These are phyloP conservation scores for Antheraea assamensis DNA, from an alignment of 2,888 invertebrate genomes.

Conservation along the genomic window DNA sequence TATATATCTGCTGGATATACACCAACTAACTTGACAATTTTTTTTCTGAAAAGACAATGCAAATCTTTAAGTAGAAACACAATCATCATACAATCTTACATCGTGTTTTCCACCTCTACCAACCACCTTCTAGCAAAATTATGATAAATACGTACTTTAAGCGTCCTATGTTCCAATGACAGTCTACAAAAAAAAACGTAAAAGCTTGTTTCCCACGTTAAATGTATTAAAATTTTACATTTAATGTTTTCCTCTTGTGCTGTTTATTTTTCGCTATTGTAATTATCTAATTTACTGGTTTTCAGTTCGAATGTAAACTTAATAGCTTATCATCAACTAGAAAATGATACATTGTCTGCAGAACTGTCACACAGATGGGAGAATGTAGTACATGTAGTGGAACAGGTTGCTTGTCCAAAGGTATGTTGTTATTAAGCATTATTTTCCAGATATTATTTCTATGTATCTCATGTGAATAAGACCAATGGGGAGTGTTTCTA, in stretches of 20 bases:
- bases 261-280: background rate
- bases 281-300: slow-evolving; percentile 19
- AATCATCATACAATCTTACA: too few species aligned
- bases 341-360: slow-evolving; percentile 93
- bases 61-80: too few species aligned
- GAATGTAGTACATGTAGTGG: slow-evolving; percentile 88
- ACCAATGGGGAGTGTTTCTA: background rate
- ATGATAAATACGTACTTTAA: background rate
- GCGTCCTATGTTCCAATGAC: too few species aligned
- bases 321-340: slow-evolving; percentile 91
- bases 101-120: too few species aligned
- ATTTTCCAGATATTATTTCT: slow-evolving; percentile 4
- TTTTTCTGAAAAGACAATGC: too few species aligned
- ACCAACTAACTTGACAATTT: too few species aligned
- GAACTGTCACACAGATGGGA: slow-evolving; percentile 88
- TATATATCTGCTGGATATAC: too few species aligned
- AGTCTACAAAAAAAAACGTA: too few species aligned
- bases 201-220: too few species aligned
- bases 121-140: too few species aligned
- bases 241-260: background rate
- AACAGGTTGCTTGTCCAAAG: slow-evolving; percentile 87
- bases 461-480: slow-evolving; percentile 20
- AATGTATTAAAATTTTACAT: too few species aligned
- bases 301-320: slow-evolving; percentile 87
- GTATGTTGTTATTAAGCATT: slow-evolving; percentile 39